Conservation (phyloP, 2,797 vertebrate genomes). For the Tokudaia muenninki region DNA sequence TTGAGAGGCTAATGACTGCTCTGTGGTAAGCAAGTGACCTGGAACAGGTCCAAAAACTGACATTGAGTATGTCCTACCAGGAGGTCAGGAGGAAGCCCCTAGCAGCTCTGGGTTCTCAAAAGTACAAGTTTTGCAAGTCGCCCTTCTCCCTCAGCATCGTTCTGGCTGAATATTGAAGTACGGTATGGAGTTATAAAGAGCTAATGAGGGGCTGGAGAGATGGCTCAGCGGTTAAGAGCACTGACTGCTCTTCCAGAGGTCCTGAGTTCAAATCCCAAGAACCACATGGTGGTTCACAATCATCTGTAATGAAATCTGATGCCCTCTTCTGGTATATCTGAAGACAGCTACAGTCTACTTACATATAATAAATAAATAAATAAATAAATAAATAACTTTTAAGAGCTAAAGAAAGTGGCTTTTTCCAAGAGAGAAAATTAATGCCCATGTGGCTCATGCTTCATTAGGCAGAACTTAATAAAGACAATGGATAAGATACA, state of each 20-base stretch:
- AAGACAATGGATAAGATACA: not conserved
- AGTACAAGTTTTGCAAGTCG: not conserved
- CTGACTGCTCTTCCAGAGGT: too few species aligned
- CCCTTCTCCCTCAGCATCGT: conserved; percentile 4
- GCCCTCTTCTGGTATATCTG: too few species aligned
- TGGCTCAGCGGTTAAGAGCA: too few species aligned
- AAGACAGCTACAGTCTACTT: too few species aligned
- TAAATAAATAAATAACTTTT: too few species aligned
- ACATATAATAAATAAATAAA: too few species aligned
- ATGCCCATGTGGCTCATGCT: not conserved
- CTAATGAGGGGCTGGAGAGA: not conserved
- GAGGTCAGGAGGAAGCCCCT: not conserved
- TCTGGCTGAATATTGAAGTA: not conserved
- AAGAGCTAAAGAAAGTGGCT: conserved; percentile 33
- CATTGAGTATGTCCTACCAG: not conserved
- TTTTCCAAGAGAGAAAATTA: not conserved
- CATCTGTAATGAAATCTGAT: too few species aligned
- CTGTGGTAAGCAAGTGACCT: not conserved
- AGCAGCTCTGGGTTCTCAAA: not conserved
- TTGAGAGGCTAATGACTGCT: conserved; percentile 15
- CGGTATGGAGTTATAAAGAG: not conserved
- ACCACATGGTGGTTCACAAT: too few species aligned
- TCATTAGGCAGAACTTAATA: not conserved
- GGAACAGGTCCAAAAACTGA: not conserved
- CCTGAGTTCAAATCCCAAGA: too few species aligned